Percentiles rank a stretch among this genome's conserved stretches.
Evolutionary conservation across 2,113 vertebrate genomes (phyloP).

Genomic region (cat (Felis catus)): DNA sequence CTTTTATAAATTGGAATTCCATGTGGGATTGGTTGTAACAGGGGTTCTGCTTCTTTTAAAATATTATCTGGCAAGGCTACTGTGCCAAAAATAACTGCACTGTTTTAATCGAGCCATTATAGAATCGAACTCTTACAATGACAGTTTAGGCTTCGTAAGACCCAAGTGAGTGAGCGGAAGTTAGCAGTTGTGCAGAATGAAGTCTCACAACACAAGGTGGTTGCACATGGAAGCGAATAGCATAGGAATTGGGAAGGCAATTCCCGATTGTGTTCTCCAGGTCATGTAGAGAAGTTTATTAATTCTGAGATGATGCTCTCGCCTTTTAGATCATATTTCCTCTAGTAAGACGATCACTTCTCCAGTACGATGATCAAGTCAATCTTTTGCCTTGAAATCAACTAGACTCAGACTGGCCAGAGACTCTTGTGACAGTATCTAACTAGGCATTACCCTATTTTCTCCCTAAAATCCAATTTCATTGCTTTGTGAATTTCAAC

Average conservation of each 20-base stretch:
- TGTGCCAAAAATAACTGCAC: conserved; percentile 26
- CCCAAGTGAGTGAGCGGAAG: not conserved
- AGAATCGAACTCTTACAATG: conserved; percentile 19
- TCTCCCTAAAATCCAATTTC: not conserved
- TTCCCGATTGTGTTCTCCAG: not conserved
- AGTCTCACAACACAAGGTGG: not conserved
- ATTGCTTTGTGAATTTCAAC: not conserved
- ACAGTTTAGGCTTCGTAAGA: not conserved
- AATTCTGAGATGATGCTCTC: not conserved
- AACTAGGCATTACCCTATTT: not conserved
- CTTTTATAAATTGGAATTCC: not conserved
- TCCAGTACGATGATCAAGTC: not conserved
- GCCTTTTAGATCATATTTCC: not conserved
- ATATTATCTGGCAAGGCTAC: not conserved
- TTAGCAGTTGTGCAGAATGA: not conserved
- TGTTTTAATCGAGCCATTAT: conserved; percentile 1
- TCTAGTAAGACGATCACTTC: not conserved
- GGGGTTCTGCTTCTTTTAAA: conserved; percentile 35
- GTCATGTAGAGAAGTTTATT: not conserved
- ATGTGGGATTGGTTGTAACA: not conserved
- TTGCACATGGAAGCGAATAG: rapidly evolving
- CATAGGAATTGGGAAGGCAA: not conserved
- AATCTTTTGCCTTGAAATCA: not conserved
- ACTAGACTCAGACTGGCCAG: not conserved
- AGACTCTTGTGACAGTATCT: not conserved